phyloP scores from a whole-genome alignment of 2,888 invertebrate species.

The Agonopterix heracliana region DNA sequence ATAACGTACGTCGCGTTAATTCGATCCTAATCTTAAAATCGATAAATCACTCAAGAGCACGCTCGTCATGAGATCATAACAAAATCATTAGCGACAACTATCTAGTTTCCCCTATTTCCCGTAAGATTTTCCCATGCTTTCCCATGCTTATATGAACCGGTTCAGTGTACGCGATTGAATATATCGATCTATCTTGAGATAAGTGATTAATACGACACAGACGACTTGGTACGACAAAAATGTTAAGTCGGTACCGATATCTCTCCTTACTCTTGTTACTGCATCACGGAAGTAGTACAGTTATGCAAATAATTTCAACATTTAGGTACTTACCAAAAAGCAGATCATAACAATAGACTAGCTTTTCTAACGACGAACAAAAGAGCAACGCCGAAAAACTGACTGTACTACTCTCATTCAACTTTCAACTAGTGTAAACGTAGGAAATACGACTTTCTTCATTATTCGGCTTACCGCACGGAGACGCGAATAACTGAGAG shows the following conservation, averaged over 20 bases:
- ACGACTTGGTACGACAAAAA: conserved; percentile 5
- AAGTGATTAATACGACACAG: conserved; percentile 6
- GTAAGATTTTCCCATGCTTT: conserved; percentile 23
- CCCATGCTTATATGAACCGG: conserved; percentile 7
- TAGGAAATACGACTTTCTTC: too few species aligned
- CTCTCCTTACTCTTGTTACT: too few species aligned
- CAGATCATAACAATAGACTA: too few species aligned
- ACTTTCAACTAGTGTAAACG: too few species aligned
- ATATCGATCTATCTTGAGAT: conserved; percentile 1
- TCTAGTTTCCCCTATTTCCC: conserved; percentile 19
- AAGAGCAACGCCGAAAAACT: not conserved
- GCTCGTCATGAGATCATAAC: not conserved
- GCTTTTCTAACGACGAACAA: too few species aligned
- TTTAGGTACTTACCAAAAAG: too few species aligned
- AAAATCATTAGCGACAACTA: conserved; percentile 14
- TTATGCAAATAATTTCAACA: too few species aligned
- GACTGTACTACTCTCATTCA: too few species aligned
- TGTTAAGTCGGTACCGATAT: not conserved
- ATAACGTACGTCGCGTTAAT: too few species aligned
- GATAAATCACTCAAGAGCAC: not conserved
- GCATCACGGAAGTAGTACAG: too few species aligned
- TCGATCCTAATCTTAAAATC: not conserved
- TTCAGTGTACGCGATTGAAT: conserved; percentile 3
- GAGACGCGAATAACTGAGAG: too few species aligned
- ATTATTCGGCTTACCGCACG: too few species aligned